phyloP scores from a whole-genome alignment of 2,113 vertebrate genomes.

The Melanerpes aurifrons region DNA sequence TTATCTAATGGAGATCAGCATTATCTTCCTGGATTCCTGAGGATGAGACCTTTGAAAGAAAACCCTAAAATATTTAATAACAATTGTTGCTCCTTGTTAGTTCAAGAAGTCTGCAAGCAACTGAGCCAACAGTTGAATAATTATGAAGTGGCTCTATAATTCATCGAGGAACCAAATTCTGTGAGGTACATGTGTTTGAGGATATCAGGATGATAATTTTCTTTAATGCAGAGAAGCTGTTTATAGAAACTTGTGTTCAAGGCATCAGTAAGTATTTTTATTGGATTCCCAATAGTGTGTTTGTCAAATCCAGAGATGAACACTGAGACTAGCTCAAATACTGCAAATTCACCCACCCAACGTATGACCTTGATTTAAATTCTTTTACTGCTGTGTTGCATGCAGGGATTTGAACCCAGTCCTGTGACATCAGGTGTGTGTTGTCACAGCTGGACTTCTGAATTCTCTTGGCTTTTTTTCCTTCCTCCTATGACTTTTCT shows the following conservation, averaged over 20 bases:
- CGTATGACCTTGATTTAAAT: neutral
- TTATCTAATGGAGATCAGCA: constrained; percentile 53
- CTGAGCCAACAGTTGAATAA: neutral
- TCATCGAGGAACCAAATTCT: neutral
- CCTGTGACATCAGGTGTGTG: neutral
- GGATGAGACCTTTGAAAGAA: constrained; percentile 27
- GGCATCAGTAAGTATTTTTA: neutral
- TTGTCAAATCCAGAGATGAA: neutral
- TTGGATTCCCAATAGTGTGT: neutral
- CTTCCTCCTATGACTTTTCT: neutral
- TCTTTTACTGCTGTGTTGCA: neutral
- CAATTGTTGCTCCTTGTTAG: neutral
- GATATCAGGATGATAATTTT: neutral
- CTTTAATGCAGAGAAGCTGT: neutral
- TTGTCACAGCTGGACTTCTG: neutral
- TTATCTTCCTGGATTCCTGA: constrained; percentile 43
- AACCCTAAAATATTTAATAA: neutral
- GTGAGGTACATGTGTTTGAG: neutral
- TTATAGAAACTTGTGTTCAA: neutral
- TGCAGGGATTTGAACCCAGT: neutral
- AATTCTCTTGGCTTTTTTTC: neutral
- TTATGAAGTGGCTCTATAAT: neutral
- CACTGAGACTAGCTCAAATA: neutral
- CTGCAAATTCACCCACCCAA: neutral
- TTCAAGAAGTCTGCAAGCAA: neutral